Conservation (phyloP, 1,140 invertebrate genomes). For the Drosophila sucinea region DNA sequence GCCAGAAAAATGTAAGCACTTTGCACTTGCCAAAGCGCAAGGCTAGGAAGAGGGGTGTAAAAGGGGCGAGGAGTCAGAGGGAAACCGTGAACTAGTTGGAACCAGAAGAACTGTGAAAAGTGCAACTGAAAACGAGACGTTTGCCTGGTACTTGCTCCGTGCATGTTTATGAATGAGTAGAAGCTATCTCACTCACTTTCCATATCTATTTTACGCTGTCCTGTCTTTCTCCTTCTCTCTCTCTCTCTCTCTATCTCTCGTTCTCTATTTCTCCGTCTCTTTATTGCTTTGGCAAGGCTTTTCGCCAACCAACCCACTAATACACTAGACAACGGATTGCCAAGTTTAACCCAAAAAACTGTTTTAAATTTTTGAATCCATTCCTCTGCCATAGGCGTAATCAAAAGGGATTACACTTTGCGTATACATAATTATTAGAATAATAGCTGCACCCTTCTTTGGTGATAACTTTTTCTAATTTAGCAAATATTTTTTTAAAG, state of each 20-base stretch:
- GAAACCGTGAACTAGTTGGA: conserved; percentile 21
- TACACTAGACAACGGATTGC: conserved; percentile 34
- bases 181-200: conserved; percentile 27
- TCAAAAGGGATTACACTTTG: not conserved
- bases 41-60: not conserved
- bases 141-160: conserved; percentile 21
- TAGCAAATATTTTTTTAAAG: too few species aligned
- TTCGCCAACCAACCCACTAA: conserved; percentile 31
- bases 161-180: conserved; percentile 49
- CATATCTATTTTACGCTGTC: conserved; percentile 20
- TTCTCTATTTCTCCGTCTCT: conserved; percentile 25
- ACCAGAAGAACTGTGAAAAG: conserved; percentile 29
- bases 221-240: not conserved
- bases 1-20: conserved; percentile 76
- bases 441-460: too few species aligned
- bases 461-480: too few species aligned
- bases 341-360: conserved; percentile 43
- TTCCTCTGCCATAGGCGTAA: not conserved
- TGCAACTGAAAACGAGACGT: conserved; percentile 45
- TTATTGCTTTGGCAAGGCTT: conserved; percentile 25
- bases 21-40: conserved; percentile 49
- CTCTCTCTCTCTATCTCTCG: conserved; percentile 14
- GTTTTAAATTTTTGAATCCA: conserved; percentile 54
- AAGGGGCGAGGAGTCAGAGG: not conserved
- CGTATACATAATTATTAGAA: too few species aligned